These are phyloP conservation scores for Dufourea novaeangliae DNA, from an alignment of 1,140 invertebrate species.

Conservation along the genomic window DNA sequence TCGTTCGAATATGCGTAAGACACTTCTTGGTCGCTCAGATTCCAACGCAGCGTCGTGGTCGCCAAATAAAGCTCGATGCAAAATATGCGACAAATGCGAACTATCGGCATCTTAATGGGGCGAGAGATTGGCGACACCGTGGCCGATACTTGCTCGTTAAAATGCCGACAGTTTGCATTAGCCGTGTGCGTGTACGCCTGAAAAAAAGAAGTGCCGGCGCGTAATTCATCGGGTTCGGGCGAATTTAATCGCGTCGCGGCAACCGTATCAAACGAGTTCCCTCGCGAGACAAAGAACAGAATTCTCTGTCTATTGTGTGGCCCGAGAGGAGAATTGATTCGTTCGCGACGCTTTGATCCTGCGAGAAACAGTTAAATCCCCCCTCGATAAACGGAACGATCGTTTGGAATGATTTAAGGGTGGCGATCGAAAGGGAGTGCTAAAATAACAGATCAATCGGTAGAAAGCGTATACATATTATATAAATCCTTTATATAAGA, in stretches of 20 bases:
- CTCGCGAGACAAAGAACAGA: background rate
- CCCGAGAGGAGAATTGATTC: background rate
- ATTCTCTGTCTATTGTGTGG: constrained; percentile 4
- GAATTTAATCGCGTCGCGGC: background rate
- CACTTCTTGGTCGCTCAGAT: background rate
- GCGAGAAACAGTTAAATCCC: background rate
- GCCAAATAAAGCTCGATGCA: background rate
- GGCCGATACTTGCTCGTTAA: constrained; percentile 16
- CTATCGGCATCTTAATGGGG: constrained; percentile 25
- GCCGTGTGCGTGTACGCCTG: background rate
- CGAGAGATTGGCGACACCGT: background rate
- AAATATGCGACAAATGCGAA: constrained; percentile 9
- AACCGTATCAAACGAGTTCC: background rate
- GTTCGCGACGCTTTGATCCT: background rate
- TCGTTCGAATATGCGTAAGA: too few species aligned
- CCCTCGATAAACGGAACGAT: too few species aligned
- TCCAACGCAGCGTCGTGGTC: background rate
- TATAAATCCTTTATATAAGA: too few species aligned
- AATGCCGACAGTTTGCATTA: constrained; percentile 21
- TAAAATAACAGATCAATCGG: too few species aligned
- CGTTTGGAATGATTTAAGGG: too few species aligned
- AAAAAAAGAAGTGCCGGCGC: background rate
- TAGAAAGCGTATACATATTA: too few species aligned
- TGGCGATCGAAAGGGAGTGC: too few species aligned
- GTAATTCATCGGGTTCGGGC: background rate